Conservation (phyloP, 1,140 invertebrate species). For the Drosophila pandora region DNA sequence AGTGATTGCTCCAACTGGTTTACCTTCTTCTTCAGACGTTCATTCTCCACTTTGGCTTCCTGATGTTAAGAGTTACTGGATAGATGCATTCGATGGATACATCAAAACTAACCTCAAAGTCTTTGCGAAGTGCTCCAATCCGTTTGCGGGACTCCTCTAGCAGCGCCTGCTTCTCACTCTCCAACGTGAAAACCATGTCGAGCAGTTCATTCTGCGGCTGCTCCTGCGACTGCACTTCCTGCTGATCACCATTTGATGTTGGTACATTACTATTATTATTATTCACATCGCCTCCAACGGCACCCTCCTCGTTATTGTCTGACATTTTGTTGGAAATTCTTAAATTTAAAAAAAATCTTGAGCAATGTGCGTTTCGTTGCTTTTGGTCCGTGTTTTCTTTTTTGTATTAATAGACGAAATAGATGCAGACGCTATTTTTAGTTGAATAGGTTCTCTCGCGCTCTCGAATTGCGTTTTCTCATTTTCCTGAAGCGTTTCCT, state of each 20-base stretch:
- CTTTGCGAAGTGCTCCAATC: conserved; percentile 76
- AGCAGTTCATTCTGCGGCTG: conserved; percentile 74
- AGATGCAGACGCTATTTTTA: conserved; percentile 78
- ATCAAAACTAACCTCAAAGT: conserved; percentile 79
- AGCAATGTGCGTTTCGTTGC: conserved; percentile 51
- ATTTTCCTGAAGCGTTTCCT: conserved; percentile 4
- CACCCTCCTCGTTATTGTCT: conserved; percentile 45
- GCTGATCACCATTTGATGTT: conserved; percentile 10
- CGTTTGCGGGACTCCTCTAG: conserved; percentile 78
- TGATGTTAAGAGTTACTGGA: conserved; percentile 15
- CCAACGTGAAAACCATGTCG: conserved; percentile 80
- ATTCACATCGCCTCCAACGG: conserved; percentile 68
- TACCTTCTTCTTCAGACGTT: conserved; percentile 65
- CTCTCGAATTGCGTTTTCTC: conserved; percentile 17
- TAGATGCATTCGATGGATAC: background rate
- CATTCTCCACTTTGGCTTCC: conserved; percentile 70
- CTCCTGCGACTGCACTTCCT: conserved; percentile 12
- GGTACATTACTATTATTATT: conserved; percentile 52
- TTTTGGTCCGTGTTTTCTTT: conserved; percentile 50
- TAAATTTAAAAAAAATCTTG: conserved; percentile 28
- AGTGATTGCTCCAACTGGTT: conserved; percentile 74
- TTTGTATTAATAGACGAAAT: conserved; percentile 73
- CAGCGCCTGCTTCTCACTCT: conserved; percentile 80
- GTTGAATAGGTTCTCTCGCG: conserved; percentile 31
- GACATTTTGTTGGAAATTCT: conserved; percentile 60